A percentile compares a stretch with the other conserved stretches of the same genome.
Evolutionary conservation across 2,113 vertebrate species (phyloP).

Genomic region (Mastomys natalensis): DNA sequence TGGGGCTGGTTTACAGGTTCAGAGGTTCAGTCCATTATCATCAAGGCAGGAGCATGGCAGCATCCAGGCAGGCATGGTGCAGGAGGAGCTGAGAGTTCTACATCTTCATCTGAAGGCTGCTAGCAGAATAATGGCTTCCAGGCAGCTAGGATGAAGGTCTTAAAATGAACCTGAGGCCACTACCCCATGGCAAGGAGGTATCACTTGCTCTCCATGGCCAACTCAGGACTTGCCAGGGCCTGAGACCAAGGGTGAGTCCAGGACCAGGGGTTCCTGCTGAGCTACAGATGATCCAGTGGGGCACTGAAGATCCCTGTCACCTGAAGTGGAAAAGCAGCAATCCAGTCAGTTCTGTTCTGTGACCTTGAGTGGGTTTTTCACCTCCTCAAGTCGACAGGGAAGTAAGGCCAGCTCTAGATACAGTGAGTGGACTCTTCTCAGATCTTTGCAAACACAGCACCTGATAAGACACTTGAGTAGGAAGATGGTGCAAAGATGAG

Average conservation of each 20-base stretch:
- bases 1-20: too few relatives aligned
- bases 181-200: neutral
- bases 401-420: neutral
- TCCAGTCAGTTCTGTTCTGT: neutral
- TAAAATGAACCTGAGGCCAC: neutral
- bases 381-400: neutral
- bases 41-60: too few relatives aligned
- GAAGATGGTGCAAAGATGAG: too few relatives aligned
- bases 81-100: too few relatives aligned
- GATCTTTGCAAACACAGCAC: neutral
- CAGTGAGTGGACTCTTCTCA: neutral
- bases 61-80: too few relatives aligned
- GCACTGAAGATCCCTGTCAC: neutral
- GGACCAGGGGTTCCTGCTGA: neutral
- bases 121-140: too few relatives aligned
- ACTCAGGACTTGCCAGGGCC: neutral
- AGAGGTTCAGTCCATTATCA: too few relatives aligned
- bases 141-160: too few relatives aligned
- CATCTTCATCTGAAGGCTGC: too few relatives aligned
- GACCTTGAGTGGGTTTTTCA: accelerated
- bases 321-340: neutral
- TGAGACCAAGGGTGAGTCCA: neutral
- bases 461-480: neutral
- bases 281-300: neutral
- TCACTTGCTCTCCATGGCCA: neutral